phyloP scores from a whole-genome alignment of 2,113 vertebrate species.

The Corvus moneduloides region DNA sequence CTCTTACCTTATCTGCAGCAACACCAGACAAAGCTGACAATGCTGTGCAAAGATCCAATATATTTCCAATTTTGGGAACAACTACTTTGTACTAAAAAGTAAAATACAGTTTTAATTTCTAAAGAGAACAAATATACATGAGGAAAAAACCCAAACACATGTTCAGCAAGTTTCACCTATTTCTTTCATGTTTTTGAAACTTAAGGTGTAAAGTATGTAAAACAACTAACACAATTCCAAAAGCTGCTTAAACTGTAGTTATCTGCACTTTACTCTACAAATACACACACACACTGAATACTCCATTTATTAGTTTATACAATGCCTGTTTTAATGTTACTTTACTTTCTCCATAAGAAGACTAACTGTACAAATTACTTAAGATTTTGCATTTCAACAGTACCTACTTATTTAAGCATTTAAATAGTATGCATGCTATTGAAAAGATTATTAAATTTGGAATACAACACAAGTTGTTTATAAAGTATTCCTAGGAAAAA shows the following conservation, averaged over 20 bases:
- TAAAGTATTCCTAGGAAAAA: not conserved
- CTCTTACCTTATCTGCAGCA: constrained; percentile 90
- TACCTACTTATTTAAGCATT: not conserved
- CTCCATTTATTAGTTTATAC: not conserved
- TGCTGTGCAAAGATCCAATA: constrained; percentile 93
- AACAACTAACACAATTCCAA: not conserved
- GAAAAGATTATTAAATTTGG: not conserved
- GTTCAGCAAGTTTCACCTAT: not conserved
- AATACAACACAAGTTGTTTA: not conserved
- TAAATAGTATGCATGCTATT: not conserved
- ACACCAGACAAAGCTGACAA: constrained; percentile 86
- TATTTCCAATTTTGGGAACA: constrained; percentile 97
- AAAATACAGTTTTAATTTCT: not conserved
- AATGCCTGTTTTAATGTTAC: not conserved
- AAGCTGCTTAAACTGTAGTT: not conserved
- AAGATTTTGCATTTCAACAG: not conserved
- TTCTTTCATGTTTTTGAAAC: not conserved
- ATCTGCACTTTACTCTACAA: not conserved
- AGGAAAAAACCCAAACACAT: not conserved
- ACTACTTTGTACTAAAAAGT: constrained; percentile 92
- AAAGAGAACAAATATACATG: not conserved
- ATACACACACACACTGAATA: not conserved
- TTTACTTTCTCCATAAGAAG: not conserved
- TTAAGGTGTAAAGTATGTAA: not conserved
- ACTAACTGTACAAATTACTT: not conserved